A percentile compares a stretch with the other conserved stretches of the same genome.
phyloP scores from a whole-genome alignment of 1,140 invertebrate genomes.

The Drosophila sulfurigaster region DNA sequence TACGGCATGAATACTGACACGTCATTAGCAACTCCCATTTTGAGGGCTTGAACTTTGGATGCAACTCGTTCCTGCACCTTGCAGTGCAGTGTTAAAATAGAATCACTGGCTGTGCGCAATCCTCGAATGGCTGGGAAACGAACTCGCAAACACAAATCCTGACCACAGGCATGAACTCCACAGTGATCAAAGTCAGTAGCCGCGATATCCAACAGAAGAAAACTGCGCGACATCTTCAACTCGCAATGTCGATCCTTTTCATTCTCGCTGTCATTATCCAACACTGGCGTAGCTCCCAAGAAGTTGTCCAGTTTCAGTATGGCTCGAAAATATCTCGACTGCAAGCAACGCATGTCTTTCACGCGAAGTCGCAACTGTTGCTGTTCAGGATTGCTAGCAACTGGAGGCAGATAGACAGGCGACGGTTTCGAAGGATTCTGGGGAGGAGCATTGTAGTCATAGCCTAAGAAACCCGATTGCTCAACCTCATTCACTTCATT shows the following conservation, averaged over 20 bases:
- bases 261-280: conserved; percentile 72
- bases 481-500: conserved; percentile 55
- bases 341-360: conserved; percentile 82
- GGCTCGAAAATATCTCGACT: conserved; percentile 70
- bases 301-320: conserved; percentile 78
- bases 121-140: conserved; percentile 88
- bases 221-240: conserved; percentile 63
- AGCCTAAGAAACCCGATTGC: conserved; percentile 39
- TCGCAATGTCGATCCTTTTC: conserved; percentile 65
- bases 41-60: conserved; percentile 86
- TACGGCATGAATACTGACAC: conserved; percentile 64
- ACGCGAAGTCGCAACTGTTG: conserved; percentile 64
- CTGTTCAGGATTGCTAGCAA: conserved; percentile 23
- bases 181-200: conserved; percentile 78
- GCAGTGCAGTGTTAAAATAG: conserved; percentile 88
- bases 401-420: conserved; percentile 65
- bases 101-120: conserved; percentile 88
- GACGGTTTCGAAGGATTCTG: conserved; percentile 64
- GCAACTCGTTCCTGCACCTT: conserved; percentile 87
- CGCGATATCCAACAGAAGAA: conserved; percentile 68
- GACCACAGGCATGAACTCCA: conserved; percentile 82
- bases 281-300: conserved; percentile 60
- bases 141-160: conserved; percentile 86
- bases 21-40: conserved; percentile 85
- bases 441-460: conserved; percentile 68